Conservation (phyloP, 2,797 vertebrate genomes). For the Poeciliopsis presidionis region DNA sequence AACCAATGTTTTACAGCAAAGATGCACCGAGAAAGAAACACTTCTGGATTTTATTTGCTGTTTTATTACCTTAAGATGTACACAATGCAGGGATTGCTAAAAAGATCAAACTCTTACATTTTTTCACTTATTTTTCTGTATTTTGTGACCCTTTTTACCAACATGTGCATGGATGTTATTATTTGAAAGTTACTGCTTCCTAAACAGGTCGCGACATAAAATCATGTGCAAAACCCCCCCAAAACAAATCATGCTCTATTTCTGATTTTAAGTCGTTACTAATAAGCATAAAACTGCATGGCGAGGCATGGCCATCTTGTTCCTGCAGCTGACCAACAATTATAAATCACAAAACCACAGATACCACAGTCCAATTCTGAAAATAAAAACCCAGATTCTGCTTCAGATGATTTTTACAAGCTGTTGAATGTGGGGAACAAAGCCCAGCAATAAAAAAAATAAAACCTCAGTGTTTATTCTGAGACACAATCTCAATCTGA, state of each 20-base stretch:
- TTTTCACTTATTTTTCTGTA: neutral
- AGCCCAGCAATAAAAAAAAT: no score
- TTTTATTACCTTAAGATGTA: conserved; percentile 44
- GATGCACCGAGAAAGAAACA: conserved; percentile 22
- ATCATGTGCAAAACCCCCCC: neutral
- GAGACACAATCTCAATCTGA: no score
- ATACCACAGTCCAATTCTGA: no score
- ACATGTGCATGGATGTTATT: neutral
- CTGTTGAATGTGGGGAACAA: no score
- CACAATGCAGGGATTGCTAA: conserved; percentile 31
- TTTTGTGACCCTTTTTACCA: conserved; percentile 11
- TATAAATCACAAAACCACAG: no score
- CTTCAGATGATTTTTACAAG: no score
- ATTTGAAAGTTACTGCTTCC: neutral
- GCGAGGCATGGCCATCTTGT: neutral
- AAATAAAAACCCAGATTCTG: no score
- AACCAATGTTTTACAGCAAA: conserved; percentile 44
- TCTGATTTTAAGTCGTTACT: neutral
- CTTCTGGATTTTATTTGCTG: conserved; percentile 43
- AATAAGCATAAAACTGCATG: neutral
- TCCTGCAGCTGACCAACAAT: neutral
- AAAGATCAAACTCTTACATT: neutral
- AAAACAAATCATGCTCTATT: neutral
- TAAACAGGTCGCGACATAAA: neutral
- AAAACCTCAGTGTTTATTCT: no score